Evolutionary conservation across 2,888 invertebrate genomes (phyloP).

Genomic region (Pemphredon lugubris): DNA sequence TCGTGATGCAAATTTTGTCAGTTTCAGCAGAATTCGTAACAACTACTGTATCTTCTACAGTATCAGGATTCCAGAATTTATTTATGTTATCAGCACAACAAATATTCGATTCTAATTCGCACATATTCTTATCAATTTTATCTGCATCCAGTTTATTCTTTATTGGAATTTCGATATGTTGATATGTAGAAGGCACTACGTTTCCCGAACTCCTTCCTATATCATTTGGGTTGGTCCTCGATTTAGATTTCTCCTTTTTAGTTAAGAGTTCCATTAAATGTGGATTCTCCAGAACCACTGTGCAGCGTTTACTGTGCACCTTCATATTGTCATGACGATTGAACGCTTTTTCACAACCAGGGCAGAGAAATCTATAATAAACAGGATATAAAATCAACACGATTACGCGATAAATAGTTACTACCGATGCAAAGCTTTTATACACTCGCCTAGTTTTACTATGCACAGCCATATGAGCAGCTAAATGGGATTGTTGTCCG

Average conservation of each 20-base stretch:
- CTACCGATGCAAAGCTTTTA: too few species aligned
- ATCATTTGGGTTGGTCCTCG: slow-evolving; percentile 5
- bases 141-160: slow-evolving; percentile 9
- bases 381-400: background rate
- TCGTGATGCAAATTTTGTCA: slow-evolving; percentile 8
- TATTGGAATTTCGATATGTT: background rate
- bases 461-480: slow-evolving; percentile 75
- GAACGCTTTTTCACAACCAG: slow-evolving; percentile 72
- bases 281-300: slow-evolving; percentile 68
- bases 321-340: slow-evolving; percentile 77
- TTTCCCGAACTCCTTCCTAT: background rate
- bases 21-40: background rate
- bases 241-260: slow-evolving; percentile 45
- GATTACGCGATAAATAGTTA: background rate
- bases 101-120: slow-evolving; percentile 36
- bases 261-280: slow-evolving; percentile 57
- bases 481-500: slow-evolving; percentile 75
- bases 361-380: slow-evolving; percentile 68
- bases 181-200: background rate
- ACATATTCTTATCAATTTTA: slow-evolving; percentile 30
- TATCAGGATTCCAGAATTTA: slow-evolving; percentile 6
- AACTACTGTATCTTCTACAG: background rate
- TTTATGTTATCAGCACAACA: slow-evolving; percentile 22
- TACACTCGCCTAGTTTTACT: slow-evolving; percentile 67
- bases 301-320: slow-evolving; percentile 72